Percentiles rank a stretch among this genome's conserved stretches.
These are phyloP conservation scores for Clarias macrocephalus DNA, from an alignment of 2,113 vertebrate species.

Conservation along the genomic window DNA sequence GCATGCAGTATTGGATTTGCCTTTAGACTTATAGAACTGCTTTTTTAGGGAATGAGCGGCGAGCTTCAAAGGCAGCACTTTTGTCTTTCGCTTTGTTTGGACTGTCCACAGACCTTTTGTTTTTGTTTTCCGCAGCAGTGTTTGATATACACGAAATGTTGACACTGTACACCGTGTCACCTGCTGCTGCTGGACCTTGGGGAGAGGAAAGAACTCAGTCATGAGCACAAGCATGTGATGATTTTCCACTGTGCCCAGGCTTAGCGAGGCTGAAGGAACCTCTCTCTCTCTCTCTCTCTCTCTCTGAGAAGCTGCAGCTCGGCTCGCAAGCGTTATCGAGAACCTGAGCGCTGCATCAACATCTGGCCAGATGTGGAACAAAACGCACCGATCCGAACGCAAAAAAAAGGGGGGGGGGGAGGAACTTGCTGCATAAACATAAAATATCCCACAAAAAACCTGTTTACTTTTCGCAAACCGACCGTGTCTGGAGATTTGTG, in stretches of 20 bases:
- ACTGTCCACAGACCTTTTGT: constrained; percentile 74
- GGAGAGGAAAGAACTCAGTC: constrained; percentile 21
- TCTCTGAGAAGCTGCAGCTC: background rate
- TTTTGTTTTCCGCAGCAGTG: constrained; percentile 63
- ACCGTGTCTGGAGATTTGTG: constrained; percentile 37
- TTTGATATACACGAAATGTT: constrained; percentile 76
- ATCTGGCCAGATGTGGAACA: constrained; percentile 11
- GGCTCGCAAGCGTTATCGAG: background rate
- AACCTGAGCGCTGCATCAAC: background rate
- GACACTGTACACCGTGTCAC: constrained; percentile 72
- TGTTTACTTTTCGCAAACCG: constrained; percentile 11
- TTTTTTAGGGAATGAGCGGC: background rate
- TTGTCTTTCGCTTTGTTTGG: constrained; percentile 64
- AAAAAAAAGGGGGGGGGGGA: background rate
- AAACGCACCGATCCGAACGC: background rate
- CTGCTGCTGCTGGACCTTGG: constrained; percentile 57
- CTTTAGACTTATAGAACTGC: background rate
- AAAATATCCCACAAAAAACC: constrained; percentile 5
- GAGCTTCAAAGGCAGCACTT: background rate
- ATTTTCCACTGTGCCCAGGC: constrained; percentile 27
- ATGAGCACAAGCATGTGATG: constrained; percentile 17
- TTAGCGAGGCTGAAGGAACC: background rate
- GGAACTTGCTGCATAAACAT: background rate
- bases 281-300: background rate
- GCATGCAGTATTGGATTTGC: background rate